Evolutionary conservation across 2,113 vertebrate genomes (phyloP).

Genomic region (Microcebus lehilahytsara): DNA sequence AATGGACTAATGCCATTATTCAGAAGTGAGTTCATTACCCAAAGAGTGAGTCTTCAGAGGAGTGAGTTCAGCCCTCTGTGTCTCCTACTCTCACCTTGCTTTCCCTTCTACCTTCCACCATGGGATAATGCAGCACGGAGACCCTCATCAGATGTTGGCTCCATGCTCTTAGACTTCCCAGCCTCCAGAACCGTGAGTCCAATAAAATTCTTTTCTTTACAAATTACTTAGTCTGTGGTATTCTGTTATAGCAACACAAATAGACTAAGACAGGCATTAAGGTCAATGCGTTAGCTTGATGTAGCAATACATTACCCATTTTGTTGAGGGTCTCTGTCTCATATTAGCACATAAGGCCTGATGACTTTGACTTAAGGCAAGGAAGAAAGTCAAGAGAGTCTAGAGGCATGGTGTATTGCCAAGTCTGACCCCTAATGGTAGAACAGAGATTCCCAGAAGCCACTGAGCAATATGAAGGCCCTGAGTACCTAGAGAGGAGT

Average conservation of each 20-base stretch:
- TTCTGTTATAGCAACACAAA: not conserved
- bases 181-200: not conserved
- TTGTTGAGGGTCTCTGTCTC: not conserved
- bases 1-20: not conserved
- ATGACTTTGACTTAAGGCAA: not conserved
- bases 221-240: not conserved
- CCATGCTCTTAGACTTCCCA: not conserved
- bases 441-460: not conserved
- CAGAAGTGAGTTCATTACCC: not conserved
- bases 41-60: not conserved
- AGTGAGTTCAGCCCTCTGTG: not conserved
- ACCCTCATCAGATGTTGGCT: not conserved
- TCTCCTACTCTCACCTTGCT: not conserved
- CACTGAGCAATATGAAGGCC: not conserved
- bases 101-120: not conserved
- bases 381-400: not conserved
- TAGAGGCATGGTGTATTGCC: not conserved
- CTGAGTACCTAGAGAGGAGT: not conserved
- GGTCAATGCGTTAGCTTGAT: too few species aligned
- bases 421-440: not conserved
- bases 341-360: not conserved
- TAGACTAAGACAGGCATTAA: not conserved
- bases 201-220: not conserved
- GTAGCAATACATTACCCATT: not conserved
- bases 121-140: not conserved